Conservation (phyloP, 2,888 invertebrate species). For the Mythimna lalbum region DNA sequence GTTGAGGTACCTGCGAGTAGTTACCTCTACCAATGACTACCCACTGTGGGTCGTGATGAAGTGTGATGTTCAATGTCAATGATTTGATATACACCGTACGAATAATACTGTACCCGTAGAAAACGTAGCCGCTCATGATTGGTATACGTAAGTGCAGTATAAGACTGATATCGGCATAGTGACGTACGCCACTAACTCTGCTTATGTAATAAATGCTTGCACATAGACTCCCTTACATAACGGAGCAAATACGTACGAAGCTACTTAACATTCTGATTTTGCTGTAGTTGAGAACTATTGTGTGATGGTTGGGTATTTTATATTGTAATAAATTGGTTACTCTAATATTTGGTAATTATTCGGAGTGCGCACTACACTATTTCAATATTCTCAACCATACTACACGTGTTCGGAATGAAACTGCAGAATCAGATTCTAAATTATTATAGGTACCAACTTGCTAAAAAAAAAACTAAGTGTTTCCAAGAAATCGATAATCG, state of each 20-base stretch:
- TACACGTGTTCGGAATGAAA: background rate
- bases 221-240: conserved; percentile 70
- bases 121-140: conserved; percentile 10
- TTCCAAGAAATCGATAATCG: background rate
- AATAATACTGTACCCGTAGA: conserved; percentile 25
- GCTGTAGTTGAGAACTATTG: conserved; percentile 29
- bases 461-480: background rate
- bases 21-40: conserved; percentile 13
- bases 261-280: conserved; percentile 48
- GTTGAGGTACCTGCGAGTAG: conserved; percentile 20
- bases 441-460: background rate
- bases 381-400: background rate
- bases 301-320: conserved; percentile 15
- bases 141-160: conserved; percentile 35
- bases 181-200: conserved; percentile 69
- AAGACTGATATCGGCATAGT: conserved; percentile 58
- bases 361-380: conserved; percentile 7
- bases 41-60: conserved; percentile 21
- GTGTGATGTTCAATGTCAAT: conserved; percentile 39
- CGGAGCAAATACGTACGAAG: conserved; percentile 21
- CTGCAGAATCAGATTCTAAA: background rate
- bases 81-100: conserved; percentile 15
- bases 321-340: conserved; percentile 21
- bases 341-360: conserved; percentile 11
- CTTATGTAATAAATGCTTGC: conserved; percentile 72